These are phyloP conservation scores for Lepus europaeus DNA, from an alignment of 2,113 vertebrate species.

Conservation along the genomic window DNA sequence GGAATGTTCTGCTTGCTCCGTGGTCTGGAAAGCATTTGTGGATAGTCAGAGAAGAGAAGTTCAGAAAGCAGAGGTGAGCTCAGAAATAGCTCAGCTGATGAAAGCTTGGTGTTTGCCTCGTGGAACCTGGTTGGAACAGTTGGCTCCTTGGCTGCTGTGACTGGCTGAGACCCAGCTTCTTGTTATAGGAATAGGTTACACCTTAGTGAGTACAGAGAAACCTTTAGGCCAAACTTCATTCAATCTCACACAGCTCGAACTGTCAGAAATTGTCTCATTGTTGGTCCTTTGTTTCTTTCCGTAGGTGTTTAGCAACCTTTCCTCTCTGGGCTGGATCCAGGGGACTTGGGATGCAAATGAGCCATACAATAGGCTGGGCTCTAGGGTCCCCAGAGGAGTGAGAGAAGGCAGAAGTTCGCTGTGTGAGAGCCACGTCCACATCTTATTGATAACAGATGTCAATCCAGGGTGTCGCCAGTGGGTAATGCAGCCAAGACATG, in stretches of 20 bases:
- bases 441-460: not conserved
- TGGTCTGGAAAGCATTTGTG: not conserved
- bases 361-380: not conserved
- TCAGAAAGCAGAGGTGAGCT: not conserved
- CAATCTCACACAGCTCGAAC: not conserved
- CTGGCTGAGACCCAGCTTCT: not conserved
- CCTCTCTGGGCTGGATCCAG: fast-evolving
- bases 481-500: not conserved
- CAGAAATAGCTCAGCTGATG: not conserved
- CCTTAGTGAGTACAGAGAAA: not conserved
- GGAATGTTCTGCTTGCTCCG: not conserved
- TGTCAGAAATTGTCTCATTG: not conserved
- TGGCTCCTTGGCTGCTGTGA: not conserved
- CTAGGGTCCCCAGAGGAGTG: not conserved
- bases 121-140: not conserved
- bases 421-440: not conserved
- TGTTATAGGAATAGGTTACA: not conserved
- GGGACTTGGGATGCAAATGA: not conserved
- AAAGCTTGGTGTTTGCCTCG: not conserved
- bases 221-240: not conserved
- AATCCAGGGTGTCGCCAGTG: not conserved
- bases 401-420: not conserved
- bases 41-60: not conserved
- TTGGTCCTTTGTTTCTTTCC: not conserved
- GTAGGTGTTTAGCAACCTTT: not conserved